Percentiles rank a stretch among this genome's conserved stretches.
These are phyloP conservation scores for Salvelinus sp. DNA, from an alignment of 2,113 vertebrate species.

Conservation along the genomic window DNA sequence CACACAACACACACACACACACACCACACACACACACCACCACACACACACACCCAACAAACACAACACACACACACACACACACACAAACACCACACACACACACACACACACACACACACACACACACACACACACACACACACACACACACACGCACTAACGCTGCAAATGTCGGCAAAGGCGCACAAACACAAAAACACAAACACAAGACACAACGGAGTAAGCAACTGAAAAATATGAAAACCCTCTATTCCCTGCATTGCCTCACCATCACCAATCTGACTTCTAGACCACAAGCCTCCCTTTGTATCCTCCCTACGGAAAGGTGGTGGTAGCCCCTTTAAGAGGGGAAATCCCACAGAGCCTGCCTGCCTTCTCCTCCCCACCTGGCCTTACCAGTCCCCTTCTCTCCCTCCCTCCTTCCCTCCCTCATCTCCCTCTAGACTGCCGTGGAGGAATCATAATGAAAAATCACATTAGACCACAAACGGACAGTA, in stretches of 20 bases:
- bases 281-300: neutral
- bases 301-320: too few species aligned
- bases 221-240: neutral
- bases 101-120: too few species aligned
- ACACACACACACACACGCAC: neutral
- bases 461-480: neutral
- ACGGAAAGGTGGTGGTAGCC: neutral
- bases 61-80: too few species aligned
- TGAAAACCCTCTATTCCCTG: neutral
- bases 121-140: too few species aligned
- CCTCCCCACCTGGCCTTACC: neutral
- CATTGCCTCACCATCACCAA: neutral
- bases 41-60: too few species aligned
- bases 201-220: too few species aligned
- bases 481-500: neutral
- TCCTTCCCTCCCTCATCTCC: neutral
- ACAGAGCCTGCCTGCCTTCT: neutral
- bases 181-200: too few species aligned
- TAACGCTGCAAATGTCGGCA: neutral
- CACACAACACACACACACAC: too few species aligned
- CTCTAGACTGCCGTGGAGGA: neutral
- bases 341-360: slow-evolving; percentile 1
- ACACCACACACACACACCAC: neutral
- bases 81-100: neutral
- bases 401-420: neutral